These are phyloP conservation scores for Turnix velox DNA, from an alignment of 2,113 vertebrate species.

Conservation along the genomic window DNA sequence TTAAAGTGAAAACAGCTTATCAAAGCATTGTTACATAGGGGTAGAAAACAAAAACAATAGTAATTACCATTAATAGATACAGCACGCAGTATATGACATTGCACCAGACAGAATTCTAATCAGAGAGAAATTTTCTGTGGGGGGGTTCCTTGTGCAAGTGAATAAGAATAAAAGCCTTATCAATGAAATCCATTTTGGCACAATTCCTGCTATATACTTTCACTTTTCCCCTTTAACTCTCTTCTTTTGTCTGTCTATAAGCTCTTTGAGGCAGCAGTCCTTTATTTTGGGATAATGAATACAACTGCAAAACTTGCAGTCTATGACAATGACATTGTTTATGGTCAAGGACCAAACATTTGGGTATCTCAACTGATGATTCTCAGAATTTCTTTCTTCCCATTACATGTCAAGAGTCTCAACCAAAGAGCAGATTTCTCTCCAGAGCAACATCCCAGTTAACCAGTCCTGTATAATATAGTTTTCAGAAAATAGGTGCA, in stretches of 20 bases:
- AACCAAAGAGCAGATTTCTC: not conserved
- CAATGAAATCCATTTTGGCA: not conserved
- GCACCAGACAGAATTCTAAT: not conserved
- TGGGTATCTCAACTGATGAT: not conserved
- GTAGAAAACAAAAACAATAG: slow-evolving; percentile 19
- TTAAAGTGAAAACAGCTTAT: slow-evolving; percentile 56
- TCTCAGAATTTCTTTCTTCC: not conserved
- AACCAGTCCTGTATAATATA: not conserved
- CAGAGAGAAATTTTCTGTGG: not conserved
- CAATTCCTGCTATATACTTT: not conserved
- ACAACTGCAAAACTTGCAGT: not conserved
- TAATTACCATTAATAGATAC: slow-evolving; percentile 38
- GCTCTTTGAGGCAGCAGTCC: not conserved
- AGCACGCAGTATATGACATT: not conserved
- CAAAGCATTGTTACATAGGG: slow-evolving; percentile 42
- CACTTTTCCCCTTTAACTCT: not conserved
- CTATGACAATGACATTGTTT: not conserved
- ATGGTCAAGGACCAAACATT: not conserved
- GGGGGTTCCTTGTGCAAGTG: not conserved
- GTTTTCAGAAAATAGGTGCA: not conserved
- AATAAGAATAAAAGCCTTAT: not conserved
- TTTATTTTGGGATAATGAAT: not conserved
- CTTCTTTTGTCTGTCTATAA: not conserved
- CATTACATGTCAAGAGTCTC: not conserved
- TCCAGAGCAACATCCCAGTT: not conserved